Base-by-base conservation (phyloP, 2,888 invertebrate genomes). In the Alentia gelatinosa region DNA sequence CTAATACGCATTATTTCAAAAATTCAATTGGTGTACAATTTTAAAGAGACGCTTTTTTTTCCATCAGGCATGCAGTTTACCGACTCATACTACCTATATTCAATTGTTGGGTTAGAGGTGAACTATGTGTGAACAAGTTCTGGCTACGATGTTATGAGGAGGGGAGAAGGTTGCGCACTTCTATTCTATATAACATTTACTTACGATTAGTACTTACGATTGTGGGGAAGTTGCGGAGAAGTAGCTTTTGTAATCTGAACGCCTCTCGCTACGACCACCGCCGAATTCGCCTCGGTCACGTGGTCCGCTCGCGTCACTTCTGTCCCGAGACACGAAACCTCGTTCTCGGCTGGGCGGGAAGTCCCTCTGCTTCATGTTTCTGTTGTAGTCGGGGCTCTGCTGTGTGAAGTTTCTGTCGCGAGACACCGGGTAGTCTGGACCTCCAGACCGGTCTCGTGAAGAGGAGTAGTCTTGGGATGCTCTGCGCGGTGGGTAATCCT, bases 221-320 rank as follows among this genome's bases (percentile, higher is more conserved):
- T 3, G 1, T 1, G 79, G 37, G 19, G 79, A 19, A 3, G 79
- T 37, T 19, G 79, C 37, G 4, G 79, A 35, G 1, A 79, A 35
- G 79, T 79, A 79, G 26, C 79, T 37, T n/a, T 79, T 79, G 79
- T 79, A 35, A 19, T 79, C 79, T 35, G 79, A 39, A 19, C 79
- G 79, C 39, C 79, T 35, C 3, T 79, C 79, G 39, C 37, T 79
- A 12, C 79, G 37, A 1, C 39, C 79, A 7, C 79, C 79, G 79
- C 39, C 39, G 37, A 79, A 79, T 12, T 79, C 37, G 15, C 37
- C 37, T 1, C 79, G 79, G 12, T 79, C 79, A 15, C 79, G 37
- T 5, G 35, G 79, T 79, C 79, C 79, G 15, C 35, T 26, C 23
- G 23, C n/a, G 30, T 74, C 74, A 39, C 79, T 35, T 1, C 79